Evolutionary conservation across 2,797 vertebrate genomes (phyloP), one percentile per base, ranked within the genome.

Genomic region (Rhabdophis nuchalis): DNA sequence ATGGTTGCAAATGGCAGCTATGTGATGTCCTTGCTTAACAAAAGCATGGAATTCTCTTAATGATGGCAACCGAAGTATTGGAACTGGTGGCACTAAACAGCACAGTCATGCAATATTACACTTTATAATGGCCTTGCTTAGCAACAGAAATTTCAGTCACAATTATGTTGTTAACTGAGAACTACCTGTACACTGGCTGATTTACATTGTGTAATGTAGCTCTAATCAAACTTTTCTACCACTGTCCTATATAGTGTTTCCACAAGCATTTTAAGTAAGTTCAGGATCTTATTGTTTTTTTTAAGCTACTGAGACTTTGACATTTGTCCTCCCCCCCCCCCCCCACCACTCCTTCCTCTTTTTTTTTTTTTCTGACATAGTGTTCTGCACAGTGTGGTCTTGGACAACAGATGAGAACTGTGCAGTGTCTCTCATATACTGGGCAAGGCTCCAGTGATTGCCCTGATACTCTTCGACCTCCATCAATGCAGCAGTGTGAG

Each of bases 301-400:
- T 92, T 87, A 72, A 72, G 1, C 57, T 85, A 92, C 88, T 95
- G 25, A 93, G 88, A 92, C 25, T 54, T n/a, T 12, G 0, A 91
- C 87, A 8, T 16, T 41, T 8, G 0, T 53, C 36, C 1, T 32
- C 87, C 2, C 16, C 7, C 94, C n/a, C n/a, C n/a, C n/a, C n/a
- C n/a, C n/a, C n/a, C n/a, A n/a, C n/a, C 14, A 13, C 54, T 94
- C 41, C 90, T 3, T 90, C 29, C 91, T 27, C 92, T 20, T 95
- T 91, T 87, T 86, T 92, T n/a, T 92, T 25, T 27, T 87, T 88
- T 88, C 27, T 92, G 20, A 61, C 86, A 6, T 96, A 99, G 99
- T 99, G 99, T 95, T 99, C 99, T 87, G 99, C 99, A n/a, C 99
- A 99, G 72, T 99, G 99, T 94, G 99, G 99, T 95, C 97, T 99